phyloP scores from a whole-genome alignment of 2,888 invertebrate species.

The Eupithecia tripunctaria region DNA sequence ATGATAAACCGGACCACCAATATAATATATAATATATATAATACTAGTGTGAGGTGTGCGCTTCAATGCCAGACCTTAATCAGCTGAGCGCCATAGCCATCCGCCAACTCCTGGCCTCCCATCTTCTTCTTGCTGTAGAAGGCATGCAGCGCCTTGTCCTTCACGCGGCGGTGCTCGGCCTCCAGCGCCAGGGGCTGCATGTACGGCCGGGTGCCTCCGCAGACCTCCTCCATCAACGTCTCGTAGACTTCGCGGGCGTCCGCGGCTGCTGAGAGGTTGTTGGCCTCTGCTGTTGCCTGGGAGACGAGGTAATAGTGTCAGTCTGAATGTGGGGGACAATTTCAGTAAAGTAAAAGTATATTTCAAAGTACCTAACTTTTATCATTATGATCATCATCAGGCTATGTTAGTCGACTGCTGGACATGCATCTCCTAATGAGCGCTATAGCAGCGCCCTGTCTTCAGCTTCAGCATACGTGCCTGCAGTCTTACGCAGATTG shows the following conservation, averaged over 20 bases:
- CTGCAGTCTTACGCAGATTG: no score
- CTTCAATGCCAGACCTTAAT: conserved; percentile 81
- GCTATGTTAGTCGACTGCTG: no score
- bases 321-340: not conserved
- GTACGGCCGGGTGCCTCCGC: conserved; percentile 97
- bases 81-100: conserved; percentile 91
- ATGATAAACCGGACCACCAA: no score
- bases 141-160: conserved; percentile 88
- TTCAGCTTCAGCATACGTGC: no score
- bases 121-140: conserved; percentile 97
- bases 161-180: conserved; percentile 91
- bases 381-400: no score
- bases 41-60: not conserved
- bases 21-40: no score
- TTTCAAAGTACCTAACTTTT: no score
- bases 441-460: no score
- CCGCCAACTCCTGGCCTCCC: conserved; percentile 97
- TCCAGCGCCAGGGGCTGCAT: conserved; percentile 92
- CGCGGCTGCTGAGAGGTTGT: conserved; percentile 97
- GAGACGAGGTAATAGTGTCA: not conserved
- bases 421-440: no score
- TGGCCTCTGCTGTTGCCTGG: conserved; percentile 95
- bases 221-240: conserved; percentile 95
- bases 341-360: no score
- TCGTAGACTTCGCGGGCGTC: conserved; percentile 96